Conservation (phyloP, 2,797 vertebrate species). For the Pseudochirops cupreus region DNA sequence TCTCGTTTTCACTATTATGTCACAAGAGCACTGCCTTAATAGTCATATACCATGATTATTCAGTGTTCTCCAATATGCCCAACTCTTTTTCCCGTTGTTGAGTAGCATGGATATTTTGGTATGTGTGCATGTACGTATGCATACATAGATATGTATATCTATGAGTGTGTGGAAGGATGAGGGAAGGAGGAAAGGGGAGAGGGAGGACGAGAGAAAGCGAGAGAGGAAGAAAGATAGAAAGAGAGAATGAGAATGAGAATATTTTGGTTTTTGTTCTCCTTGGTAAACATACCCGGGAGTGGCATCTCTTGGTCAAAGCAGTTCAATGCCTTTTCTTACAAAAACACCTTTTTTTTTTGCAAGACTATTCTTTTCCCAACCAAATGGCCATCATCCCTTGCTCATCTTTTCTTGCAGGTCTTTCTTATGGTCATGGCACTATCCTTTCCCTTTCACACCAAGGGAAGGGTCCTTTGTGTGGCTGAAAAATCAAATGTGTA, state of each 20-base stretch:
- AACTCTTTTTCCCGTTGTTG: background rate
- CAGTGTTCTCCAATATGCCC: background rate
- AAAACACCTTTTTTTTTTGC: background rate
- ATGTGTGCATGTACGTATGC: background rate
- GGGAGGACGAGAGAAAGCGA: background rate
- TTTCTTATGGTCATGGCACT: background rate
- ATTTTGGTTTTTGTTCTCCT: background rate
- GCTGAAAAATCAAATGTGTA: conserved; percentile 20
- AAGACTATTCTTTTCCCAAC: conserved; percentile 6
- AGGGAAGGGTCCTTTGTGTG: background rate
- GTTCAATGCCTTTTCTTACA: background rate
- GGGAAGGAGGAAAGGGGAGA: background rate
- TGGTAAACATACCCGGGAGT: background rate
- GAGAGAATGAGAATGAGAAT: background rate
- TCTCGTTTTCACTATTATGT: background rate
- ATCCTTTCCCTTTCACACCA: background rate
- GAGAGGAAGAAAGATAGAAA: accelerated
- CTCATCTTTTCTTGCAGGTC: background rate
- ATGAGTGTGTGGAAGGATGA: background rate
- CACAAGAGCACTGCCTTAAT: background rate
- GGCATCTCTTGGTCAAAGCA: background rate
- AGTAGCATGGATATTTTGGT: background rate
- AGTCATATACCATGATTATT: background rate
- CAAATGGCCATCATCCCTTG: background rate
- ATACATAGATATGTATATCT: too few relatives aligned